Evolutionary conservation across 2,888 invertebrate species (phyloP).

Genomic region (Kryphioiulus occultus): DNA sequence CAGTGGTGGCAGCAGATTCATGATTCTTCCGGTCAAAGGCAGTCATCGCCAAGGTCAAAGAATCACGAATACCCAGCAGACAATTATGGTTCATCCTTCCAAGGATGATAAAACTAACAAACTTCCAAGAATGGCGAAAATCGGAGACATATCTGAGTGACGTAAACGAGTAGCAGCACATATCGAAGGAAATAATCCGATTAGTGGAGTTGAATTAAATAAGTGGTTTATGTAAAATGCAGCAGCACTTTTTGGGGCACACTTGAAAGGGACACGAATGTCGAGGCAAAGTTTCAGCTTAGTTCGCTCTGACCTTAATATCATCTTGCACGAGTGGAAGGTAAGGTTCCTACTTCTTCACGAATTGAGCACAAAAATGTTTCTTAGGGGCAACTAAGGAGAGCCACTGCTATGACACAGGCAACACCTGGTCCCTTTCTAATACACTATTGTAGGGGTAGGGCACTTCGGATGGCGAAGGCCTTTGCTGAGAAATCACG

Average conservation of each 20-base stretch:
- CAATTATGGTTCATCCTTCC: background rate
- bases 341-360: background rate
- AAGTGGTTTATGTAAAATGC: background rate
- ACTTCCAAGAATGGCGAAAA: background rate
- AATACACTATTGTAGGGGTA: constrained; percentile 40
- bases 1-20: background rate
- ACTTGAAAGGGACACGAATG: constrained; percentile 17
- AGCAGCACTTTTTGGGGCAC: constrained; percentile 23
- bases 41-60: background rate
- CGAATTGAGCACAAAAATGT: constrained; percentile 44
- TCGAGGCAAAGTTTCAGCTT: constrained; percentile 1
- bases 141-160: background rate
- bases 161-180: background rate
- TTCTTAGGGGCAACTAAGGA: constrained; percentile 1
- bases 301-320: background rate
- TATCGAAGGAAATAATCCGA: background rate
- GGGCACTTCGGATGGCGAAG: constrained; percentile 24
- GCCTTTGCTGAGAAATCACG: constrained; percentile 63
- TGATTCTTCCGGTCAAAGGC: background rate
- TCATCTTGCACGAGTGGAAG: background rate
- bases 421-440: constrained; percentile 42
- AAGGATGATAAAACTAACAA: background rate
- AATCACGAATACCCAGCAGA: background rate
- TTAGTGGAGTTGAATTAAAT: background rate
- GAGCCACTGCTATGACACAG: constrained; percentile 46